Evolutionary conservation across 2,797 vertebrate species (phyloP).

Genomic region (Cossypha niveicapilla): DNA sequence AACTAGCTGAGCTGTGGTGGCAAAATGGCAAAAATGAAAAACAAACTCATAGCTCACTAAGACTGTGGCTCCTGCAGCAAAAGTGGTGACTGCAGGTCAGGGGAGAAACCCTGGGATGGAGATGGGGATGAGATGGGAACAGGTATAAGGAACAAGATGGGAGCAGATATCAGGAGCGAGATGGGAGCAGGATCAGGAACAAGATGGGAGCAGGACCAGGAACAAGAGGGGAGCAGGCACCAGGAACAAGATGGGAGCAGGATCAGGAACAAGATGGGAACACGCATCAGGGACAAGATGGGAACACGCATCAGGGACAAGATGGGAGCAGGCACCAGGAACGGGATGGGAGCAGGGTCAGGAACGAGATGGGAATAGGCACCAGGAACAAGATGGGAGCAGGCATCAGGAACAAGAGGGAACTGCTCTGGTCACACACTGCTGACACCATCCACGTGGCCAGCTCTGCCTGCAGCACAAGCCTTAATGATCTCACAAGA

Average conservation of each 20-base stretch:
- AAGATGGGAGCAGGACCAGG: too few relatives aligned
- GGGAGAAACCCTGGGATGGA: neutral
- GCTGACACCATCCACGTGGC: neutral
- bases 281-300: neutral
- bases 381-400: too few relatives aligned
- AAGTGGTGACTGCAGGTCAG: neutral
- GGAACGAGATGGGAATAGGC: too few relatives aligned
- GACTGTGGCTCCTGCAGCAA: neutral
- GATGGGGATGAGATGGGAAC: neutral
- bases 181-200: too few relatives aligned
- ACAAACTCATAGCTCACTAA: neutral
- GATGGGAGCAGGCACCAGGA: too few relatives aligned
- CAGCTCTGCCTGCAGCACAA: neutral
- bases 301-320: too few relatives aligned
- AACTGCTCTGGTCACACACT: rapidly evolving
- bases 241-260: too few relatives aligned
- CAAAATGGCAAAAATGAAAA: neutral
- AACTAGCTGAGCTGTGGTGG: neutral
- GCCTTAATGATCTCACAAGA: neutral
- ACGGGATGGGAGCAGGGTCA: neutral
- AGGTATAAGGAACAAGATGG: too few relatives aligned
- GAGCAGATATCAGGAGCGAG: too few relatives aligned
- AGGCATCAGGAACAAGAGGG: neutral
- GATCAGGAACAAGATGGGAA: too few relatives aligned
- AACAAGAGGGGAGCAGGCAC: too few relatives aligned